A percentile compares a stretch with the other conserved stretches of the same genome.
Evolutionary conservation across 2,113 vertebrate genomes (phyloP).

Genomic region (Procavia capensis): DNA sequence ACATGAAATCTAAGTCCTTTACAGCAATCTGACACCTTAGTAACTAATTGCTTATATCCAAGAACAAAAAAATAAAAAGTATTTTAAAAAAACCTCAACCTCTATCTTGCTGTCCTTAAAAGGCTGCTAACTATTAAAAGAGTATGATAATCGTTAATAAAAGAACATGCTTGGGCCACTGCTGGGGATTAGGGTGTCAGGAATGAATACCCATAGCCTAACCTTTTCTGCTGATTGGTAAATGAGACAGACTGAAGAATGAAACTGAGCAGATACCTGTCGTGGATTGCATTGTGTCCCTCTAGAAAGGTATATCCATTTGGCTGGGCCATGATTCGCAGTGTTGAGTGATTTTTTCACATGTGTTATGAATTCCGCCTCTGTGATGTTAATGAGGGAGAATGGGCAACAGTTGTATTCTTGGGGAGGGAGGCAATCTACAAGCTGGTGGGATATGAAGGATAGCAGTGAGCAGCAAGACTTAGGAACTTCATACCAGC

Average conservation of each 20-base stretch:
- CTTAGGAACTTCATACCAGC: too few species aligned
- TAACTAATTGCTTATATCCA: slow-evolving; percentile 20
- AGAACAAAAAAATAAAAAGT: neutral
- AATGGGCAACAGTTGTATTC: too few species aligned
- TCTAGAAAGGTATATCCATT: too few species aligned
- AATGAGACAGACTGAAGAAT: neutral
- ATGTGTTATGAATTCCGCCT: too few species aligned
- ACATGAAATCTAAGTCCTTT: neutral
- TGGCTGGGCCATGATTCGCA: too few species aligned
- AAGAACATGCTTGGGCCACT: neutral
- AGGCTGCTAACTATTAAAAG: neutral
- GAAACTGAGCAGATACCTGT: too few species aligned
- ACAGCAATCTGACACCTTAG: neutral
- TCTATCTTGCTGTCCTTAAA: slow-evolving; percentile 39
- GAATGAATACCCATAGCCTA: neutral
- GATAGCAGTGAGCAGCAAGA: too few species aligned
- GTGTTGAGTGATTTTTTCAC: too few species aligned
- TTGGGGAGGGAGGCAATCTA: too few species aligned
- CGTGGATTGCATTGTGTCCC: too few species aligned
- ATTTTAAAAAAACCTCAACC: neutral
- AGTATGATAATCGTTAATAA: slow-evolving; percentile 31
- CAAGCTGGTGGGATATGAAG: too few species aligned
- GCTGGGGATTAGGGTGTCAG: neutral
- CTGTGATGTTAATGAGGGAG: too few species aligned
- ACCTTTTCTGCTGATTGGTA: neutral